Conservation (phyloP, 1,140 invertebrate genomes). For the Cydia splendana region DNA sequence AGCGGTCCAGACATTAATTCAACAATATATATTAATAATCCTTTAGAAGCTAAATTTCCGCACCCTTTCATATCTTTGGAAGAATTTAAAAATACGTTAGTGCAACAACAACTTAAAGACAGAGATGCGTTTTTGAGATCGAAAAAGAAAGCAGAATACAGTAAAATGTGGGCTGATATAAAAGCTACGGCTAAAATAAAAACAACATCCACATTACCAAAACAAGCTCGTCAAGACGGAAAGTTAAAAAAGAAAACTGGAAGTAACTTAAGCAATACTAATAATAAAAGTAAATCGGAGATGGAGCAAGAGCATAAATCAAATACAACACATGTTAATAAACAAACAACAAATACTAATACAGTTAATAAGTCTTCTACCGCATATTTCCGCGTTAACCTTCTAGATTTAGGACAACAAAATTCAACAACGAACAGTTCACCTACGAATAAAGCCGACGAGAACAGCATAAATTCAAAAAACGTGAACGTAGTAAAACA, state of each 20-base stretch:
- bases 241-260: not conserved
- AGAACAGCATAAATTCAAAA: not conserved
- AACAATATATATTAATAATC: conserved; percentile 68
- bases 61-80: conserved; percentile 59
- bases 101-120: not conserved
- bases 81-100: conserved; percentile 58
- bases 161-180: not conserved
- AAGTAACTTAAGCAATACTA: not conserved
- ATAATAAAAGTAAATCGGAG: not conserved
- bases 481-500: not conserved
- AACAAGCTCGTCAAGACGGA: conserved; percentile 3
- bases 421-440: not conserved
- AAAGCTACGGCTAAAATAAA: conserved; percentile 12
- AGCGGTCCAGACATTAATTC: conserved; percentile 37
- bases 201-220: conserved; percentile 1
- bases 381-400: too few species aligned
- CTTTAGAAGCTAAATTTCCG: conserved; percentile 64
- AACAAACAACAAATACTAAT: not conserved
- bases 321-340: not conserved
- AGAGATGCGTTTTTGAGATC: not conserved
- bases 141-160: conserved; percentile 35
- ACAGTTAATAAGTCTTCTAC: too few species aligned
- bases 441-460: not conserved
- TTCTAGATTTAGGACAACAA: not conserved
- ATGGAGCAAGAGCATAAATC: not conserved